These are phyloP conservation scores for Rhombomys opimus DNA, from an alignment of 2,113 vertebrate genomes.

Conservation along the genomic window DNA sequence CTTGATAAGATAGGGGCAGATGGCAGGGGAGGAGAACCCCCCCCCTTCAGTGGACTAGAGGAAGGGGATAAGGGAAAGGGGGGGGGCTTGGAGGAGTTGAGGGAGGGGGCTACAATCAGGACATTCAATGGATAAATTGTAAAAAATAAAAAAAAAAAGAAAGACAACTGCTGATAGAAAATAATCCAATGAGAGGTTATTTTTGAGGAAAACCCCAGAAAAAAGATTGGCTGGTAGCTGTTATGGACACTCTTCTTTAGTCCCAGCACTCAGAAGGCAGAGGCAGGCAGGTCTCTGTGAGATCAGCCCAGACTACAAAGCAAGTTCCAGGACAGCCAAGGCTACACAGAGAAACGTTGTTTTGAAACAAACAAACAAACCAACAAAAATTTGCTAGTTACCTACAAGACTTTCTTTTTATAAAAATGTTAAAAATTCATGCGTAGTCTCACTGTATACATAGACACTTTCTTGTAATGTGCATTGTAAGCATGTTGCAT, in stretches of 20 bases:
- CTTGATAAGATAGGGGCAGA: too few species aligned
- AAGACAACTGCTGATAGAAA: background rate
- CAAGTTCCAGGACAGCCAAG: background rate
- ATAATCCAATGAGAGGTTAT: background rate
- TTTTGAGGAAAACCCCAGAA: background rate
- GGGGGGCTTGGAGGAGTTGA: too few species aligned
- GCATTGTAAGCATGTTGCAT: background rate
- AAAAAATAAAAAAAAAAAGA: too few species aligned
- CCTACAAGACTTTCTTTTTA: background rate
- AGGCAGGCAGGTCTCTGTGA: background rate
- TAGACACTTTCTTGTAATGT: background rate
- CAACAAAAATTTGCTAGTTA: background rate
- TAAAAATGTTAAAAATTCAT: background rate
- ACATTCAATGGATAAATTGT: too few species aligned
- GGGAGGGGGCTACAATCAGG: too few species aligned
- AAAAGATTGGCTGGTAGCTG: background rate
- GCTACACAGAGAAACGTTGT: background rate
- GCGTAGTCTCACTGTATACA: background rate
- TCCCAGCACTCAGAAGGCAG: background rate
- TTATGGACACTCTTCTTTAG: background rate
- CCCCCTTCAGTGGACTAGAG: too few species aligned
- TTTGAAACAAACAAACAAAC: background rate
- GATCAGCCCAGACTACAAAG: background rate
- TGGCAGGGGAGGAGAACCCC: too few species aligned
- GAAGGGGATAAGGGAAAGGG: too few species aligned